Conservation (phyloP, 2,113 vertebrate species). For the Paramisgurnus dabryanus region DNA sequence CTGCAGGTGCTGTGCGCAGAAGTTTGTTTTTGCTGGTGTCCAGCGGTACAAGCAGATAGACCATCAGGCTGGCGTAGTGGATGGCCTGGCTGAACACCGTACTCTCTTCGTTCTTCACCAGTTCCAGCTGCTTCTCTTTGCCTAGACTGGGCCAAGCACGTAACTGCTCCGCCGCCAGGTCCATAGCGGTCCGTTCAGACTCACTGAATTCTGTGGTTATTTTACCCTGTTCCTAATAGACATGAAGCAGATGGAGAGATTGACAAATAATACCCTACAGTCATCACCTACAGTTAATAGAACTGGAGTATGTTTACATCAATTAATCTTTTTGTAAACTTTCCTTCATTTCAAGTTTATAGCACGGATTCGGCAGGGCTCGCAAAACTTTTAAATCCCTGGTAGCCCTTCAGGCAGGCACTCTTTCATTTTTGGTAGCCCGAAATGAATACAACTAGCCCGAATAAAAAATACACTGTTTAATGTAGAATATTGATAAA, state of each 20-base stretch:
- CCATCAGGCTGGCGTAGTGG: constrained; percentile 98
- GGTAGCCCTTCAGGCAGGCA: too few relatives aligned
- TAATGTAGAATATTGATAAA: too few relatives aligned
- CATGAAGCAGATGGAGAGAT: not conserved
- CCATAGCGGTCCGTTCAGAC: constrained; percentile 90
- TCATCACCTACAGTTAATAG: not conserved
- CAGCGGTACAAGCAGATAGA: constrained; percentile 92
- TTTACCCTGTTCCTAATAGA: constrained; percentile 71
- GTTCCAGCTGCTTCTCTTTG: constrained; percentile 88
- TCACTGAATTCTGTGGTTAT: constrained; percentile 44
- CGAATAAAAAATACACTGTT: too few relatives aligned
- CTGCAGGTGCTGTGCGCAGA: constrained; percentile 78
- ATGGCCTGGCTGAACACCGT: constrained; percentile 98
- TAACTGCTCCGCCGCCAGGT: constrained; percentile 91
- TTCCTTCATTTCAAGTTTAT: too few relatives aligned
- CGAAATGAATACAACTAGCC: too few relatives aligned
- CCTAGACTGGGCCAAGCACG: constrained; percentile 85
- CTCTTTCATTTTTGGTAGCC: too few relatives aligned
- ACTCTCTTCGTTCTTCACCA: constrained; percentile 94
- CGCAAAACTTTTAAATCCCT: too few relatives aligned
- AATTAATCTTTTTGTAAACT: too few relatives aligned
- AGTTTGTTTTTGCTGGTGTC: constrained; percentile 96
- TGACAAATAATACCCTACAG: not conserved
- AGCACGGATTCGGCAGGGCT: too few relatives aligned
- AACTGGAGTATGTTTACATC: too few relatives aligned